Base-by-base conservation (phyloP, 1,140 invertebrate species). In the Drosophila lacertosa region DNA sequence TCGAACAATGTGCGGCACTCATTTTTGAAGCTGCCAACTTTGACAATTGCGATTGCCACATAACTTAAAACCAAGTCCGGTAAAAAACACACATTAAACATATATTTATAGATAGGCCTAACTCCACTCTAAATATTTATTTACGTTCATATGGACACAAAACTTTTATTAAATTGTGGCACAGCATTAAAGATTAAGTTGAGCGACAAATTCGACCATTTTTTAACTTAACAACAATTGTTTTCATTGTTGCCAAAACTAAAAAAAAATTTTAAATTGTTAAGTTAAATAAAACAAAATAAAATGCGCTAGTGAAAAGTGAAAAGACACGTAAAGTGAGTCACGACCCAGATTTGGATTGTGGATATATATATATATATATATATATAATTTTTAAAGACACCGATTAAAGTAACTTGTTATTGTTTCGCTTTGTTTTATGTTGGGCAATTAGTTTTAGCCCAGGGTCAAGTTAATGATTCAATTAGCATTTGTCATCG, bases 401-500 rank as follows among this genome's bases (percentile, higher is more conserved):
- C 26, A 35, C 32, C n/a, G 40, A 45, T 35, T 59, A 53, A 22
- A 47, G 33, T 47, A 32, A 16, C 40, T 63, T 35, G 18, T 40
- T 55, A 48, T 67, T 42, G 35, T 64, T 47, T 40, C n/a, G 22
- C 22, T 59, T 42, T 55, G 55, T 78, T 82, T 83, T 78, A 83
- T 83, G 80, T 83, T 86, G 76, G 72, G 62, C 79, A 84, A 84
- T 84, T 84, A 84, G 63, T 59, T 6, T 6, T 58, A 40, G 22
- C 37, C 37, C 80, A 84, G 80, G 80, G 81, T 84, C 82, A 84
- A 50, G 73, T 81, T 86, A 84, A 84, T 84, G 81, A 84, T 84
- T 84, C 81, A 84, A 84, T 84, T 84, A 84, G 82, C 81, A 84
- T 84, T 84, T 84, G 81, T 84, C 80, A 84, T 84, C 80, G 48